Evolutionary conservation across 2,113 vertebrate species (phyloP).

Genomic region (Etheostoma cragini): DNA sequence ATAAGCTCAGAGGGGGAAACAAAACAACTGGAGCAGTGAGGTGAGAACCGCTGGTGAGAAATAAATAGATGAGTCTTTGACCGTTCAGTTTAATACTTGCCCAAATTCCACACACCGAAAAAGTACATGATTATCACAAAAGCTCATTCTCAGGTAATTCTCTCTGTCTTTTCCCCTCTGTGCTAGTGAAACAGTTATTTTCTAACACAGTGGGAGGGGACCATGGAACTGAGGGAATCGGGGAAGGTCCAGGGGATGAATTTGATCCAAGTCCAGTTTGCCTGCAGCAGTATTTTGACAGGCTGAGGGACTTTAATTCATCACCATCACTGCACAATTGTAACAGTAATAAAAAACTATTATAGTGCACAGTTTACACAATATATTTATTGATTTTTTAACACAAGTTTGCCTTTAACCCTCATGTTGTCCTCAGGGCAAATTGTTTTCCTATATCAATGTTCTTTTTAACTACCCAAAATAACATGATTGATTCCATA

Average conservation of each 20-base stretch:
- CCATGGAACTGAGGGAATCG: slow-evolving; percentile 8
- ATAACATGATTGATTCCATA: too few relatives aligned
- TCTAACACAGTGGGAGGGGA: slow-evolving; percentile 19
- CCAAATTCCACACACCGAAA: background rate
- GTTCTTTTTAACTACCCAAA: too few relatives aligned
- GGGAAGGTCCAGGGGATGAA: background rate
- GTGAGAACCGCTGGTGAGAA: slow-evolving; percentile 1
- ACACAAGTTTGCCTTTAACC: background rate
- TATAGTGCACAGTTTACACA: too few relatives aligned
- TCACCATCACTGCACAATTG: background rate
- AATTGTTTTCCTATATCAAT: too few relatives aligned
- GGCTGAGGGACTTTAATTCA: background rate
- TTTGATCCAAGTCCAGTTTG: background rate
- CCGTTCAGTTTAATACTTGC: background rate
- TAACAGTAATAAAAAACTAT: too few relatives aligned
- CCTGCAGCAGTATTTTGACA: slow-evolving; percentile 11
- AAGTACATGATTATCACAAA: background rate
- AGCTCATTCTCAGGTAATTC: background rate
- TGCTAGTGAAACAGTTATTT: slow-evolving; percentile 17
- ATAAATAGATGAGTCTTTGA: background rate
- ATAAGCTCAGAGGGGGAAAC: slow-evolving; percentile 13
- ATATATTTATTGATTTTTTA: too few relatives aligned
- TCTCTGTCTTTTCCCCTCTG: background rate
- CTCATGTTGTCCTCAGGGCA: too few relatives aligned
- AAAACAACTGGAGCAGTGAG: slow-evolving; percentile 3